Evolutionary conservation across 2,797 vertebrate genomes (phyloP), one percentile per base, ranked within the genome.

Genomic region (Channallabes apus): DNA sequence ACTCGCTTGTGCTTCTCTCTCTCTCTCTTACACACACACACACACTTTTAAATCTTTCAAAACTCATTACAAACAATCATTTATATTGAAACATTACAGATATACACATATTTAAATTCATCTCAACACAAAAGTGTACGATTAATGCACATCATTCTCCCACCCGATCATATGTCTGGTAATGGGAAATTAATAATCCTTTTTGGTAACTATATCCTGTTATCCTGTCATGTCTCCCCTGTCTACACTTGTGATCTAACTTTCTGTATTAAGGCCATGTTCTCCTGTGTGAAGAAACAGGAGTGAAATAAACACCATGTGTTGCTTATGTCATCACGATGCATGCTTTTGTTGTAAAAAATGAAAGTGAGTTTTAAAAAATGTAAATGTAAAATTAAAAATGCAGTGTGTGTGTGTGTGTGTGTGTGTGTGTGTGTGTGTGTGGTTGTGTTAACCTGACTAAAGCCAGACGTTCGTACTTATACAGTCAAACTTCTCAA

Each of bases 91-190:
- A 46, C 9, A 11, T 8, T 46, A 46, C 8, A 46, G 41, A 46
- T 7, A 46, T 46, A 9, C 8, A 46, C 41, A 46, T 46, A 46
- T 46, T 11, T 46, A 46, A 46, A 46, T 46, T 46, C 46, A 46
- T 46, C 41, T 46, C 46, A 46, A 46, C 46, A 46, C 46, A 46
- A 46, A 46, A 46, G 41, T 46, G 2, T 46, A 46, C 41, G 9
- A 46, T 46, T 46, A 46, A 46, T 46, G 41, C 41, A 9, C 41
- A 46, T 8, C 41, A 46, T 85, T 86, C 88, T 7, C 27, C 12
- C 24, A 79, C 87, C 89, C 88, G 75, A 85, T 84, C 89, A 90
- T 73, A 46, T 81, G 78, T 22, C 58, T 80, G 62, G 32, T 20
- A 69, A 7, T 22, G 9, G 51, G 32, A 78, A 68, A 79, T 41